Evolutionary conservation across 2,888 invertebrate genomes (phyloP), one percentile per base, ranked within the genome.

Genomic region (Adela reaumurella): DNA sequence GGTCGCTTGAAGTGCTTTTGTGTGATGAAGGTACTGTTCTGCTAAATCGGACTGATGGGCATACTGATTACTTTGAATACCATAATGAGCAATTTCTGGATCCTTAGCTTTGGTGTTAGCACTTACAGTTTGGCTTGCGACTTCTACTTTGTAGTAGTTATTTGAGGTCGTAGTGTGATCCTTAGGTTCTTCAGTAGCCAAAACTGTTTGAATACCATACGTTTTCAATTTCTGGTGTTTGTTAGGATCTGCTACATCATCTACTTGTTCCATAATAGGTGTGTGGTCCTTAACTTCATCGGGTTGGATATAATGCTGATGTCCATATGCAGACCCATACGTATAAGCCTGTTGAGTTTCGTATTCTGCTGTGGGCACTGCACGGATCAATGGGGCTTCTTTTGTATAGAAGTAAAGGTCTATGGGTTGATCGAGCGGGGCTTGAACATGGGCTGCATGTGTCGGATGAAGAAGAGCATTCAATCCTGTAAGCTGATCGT

Each of bases 401-500:
- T 73, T 74, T 11, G 67, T 41, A 51, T 74, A 73, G 50, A 69
- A 74, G 52, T 63, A 74, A 43, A 74, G 53, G 54, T 77, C 72
- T 17, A 72, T 63, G 2, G 76, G 73, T 1, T 62, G 62, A 24
- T 70, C 61, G 6, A 67, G 52, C 11, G 46, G 45, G 10, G 45
- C 16, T 29, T 51, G 50, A 14, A 62, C 59, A 51, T 60, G 60
- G 0, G 63, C 58, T 14, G 59, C 53, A 43, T 59, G 59, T 4
- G 56, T 55, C n/a, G 35, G 35, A 35, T 59, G 53, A 28, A 82
- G 56, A n/a, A 83, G 57, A 44, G 74, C 70, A 50, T 80, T 76
- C 14, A 83, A 62, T 49, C 79, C 76, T 47, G 74, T 62, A 10
- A 83, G 57, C 54, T 83, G 83, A 35, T 73, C 69, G 35, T 67